phyloP scores from a whole-genome alignment of 2,888 invertebrate genomes.

The Spodoptera picta region DNA sequence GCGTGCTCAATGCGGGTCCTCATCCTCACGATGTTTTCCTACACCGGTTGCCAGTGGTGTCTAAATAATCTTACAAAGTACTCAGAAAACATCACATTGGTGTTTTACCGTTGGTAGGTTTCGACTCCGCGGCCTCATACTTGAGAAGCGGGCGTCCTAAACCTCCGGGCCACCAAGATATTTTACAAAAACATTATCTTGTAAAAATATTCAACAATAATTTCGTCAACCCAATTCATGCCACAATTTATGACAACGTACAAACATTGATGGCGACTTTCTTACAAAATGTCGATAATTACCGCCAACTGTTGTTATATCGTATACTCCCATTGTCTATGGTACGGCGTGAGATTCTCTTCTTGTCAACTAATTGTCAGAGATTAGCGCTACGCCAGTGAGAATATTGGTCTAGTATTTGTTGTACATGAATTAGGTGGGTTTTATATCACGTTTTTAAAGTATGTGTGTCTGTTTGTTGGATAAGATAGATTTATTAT shows the following conservation, averaged over 20 bases:
- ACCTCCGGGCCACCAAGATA: too few relatives aligned
- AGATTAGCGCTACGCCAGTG: slow-evolving; percentile 40
- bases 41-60: too few relatives aligned
- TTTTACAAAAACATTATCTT: too few relatives aligned
- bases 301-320: slow-evolving; percentile 48
- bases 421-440: neutral
- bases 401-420: slow-evolving; percentile 13
- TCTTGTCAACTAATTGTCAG: slow-evolving; percentile 48
- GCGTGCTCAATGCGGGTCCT: too few relatives aligned
- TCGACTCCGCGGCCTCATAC: too few relatives aligned
- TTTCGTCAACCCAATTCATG: too few relatives aligned
- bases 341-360: slow-evolving; percentile 35
- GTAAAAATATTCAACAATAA: too few relatives aligned
- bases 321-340: slow-evolving; percentile 47
- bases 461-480: slow-evolving; percentile 13
- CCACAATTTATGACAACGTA: slow-evolving; percentile 3
- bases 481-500: neutral
- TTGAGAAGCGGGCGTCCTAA: too few relatives aligned
- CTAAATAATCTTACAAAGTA: too few relatives aligned
- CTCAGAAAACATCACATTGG: too few relatives aligned
- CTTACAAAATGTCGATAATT: slow-evolving; percentile 37
- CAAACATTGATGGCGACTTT: slow-evolving; percentile 11
- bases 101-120: too few relatives aligned
- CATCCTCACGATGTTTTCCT: too few relatives aligned
- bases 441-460: neutral